Conservation (phyloP, 2,888 invertebrate genomes). For the Myopa testacea region DNA sequence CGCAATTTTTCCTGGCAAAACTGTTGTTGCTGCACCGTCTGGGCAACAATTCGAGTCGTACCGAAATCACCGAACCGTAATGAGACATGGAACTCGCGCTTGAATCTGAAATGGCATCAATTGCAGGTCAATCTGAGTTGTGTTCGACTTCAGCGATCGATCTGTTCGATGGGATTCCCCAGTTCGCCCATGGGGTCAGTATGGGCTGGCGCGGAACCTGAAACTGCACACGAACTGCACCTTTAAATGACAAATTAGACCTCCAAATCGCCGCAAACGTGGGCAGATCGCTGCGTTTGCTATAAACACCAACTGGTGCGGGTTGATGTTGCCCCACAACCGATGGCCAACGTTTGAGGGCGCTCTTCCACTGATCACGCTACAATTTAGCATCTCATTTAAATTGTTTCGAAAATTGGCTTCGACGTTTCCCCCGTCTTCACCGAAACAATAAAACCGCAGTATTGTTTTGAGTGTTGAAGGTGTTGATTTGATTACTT, state of each 20-base stretch:
- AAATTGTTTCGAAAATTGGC: conserved; percentile 53
- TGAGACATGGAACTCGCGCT: conserved; percentile 63
- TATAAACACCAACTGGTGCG: conserved; percentile 28
- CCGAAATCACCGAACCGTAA: conserved; percentile 62
- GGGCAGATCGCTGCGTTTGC: conserved; percentile 39
- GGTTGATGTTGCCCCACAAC: conserved; percentile 20
- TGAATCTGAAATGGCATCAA: conserved; percentile 64
- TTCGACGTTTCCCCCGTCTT: conserved; percentile 13
- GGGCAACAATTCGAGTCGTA: conserved; percentile 15
- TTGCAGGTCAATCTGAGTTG: conserved; percentile 61
- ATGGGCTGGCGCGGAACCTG: background rate
- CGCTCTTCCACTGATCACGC: conserved; percentile 47
- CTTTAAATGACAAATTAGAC: conserved; percentile 64
- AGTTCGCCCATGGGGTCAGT: conserved; percentile 55
- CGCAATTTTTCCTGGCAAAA: background rate
- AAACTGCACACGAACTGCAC: conserved; percentile 30
- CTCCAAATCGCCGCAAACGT: conserved; percentile 46
- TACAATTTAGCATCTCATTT: conserved; percentile 48
- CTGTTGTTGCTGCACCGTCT: conserved; percentile 29
- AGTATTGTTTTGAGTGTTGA: conserved; percentile 56
- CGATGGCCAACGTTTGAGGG: conserved; percentile 9
- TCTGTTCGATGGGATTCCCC: conserved; percentile 61
- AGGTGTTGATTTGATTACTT: conserved; percentile 67
- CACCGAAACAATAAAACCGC: conserved; percentile 48
- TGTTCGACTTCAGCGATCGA: conserved; percentile 10